Base-by-base conservation (phyloP, 2,797 vertebrate genomes). In the Peromyscus eremicus region DNA sequence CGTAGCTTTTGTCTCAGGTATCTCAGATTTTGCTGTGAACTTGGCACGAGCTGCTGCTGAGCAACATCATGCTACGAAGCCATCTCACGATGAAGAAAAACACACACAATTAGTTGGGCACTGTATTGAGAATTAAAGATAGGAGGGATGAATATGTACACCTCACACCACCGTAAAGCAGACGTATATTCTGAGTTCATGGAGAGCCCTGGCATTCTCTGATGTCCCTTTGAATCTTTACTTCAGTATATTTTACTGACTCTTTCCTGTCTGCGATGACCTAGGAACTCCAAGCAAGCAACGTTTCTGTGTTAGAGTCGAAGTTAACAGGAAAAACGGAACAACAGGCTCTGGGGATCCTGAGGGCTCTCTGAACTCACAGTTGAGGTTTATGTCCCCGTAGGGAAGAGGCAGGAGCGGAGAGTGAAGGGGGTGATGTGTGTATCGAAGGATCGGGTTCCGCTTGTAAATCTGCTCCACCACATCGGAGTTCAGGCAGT, bases 401-500 rank as follows among this genome's bases (percentile, higher is more conserved):
- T 99, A 99, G 0, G 99, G 99, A 94, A 99, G 99, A 0, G 99
- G 99, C 97, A 99, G 98, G 49, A 99, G 98, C 0, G 99, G 99
- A 0, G 99, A 99, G 97, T 99, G 99, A 98, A 99, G 97, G 0
- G 99, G 99, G 95, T 99, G 99, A 89, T 99, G 99, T 62, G 99
- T 99, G 98, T 99, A 99, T 71, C 99, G 99, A 1, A 99, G 99
- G 97, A 99, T 99, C 60, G 99, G 99, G 98, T 99, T 99, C 98
- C 99, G 99, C 98, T 99, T 99, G 98, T 99, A 99, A 97, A 99
- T 99, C 98, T 99, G 99, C 96, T 99, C 99, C 97, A 99, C 99
- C 89, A 99, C 99, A 32, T 99, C 99, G 0, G 97, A 96, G 98
- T 99, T 99, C 97, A 99, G 98, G 97, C 99, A 99, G 98, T 99